Evolutionary conservation across 2,113 vertebrate genomes (phyloP).

Genomic region (Oxygymnocypris stewartii): DNA sequence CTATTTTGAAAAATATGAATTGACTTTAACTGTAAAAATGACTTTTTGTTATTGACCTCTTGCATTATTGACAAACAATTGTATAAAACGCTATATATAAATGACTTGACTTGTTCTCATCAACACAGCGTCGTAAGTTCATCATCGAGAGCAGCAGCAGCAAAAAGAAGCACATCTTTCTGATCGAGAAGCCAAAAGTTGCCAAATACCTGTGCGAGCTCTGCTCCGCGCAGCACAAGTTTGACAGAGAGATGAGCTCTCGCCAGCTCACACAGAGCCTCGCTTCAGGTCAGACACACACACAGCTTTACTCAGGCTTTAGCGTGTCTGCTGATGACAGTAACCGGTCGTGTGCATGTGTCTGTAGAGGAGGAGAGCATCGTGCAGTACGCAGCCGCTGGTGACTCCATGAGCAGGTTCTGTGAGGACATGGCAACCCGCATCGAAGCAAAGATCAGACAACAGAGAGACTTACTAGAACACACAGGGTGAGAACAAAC

Average conservation of each 20-base stretch:
- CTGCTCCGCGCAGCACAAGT: slow-evolving; percentile 87
- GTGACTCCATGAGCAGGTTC: slow-evolving; percentile 73
- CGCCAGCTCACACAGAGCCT: slow-evolving; percentile 71
- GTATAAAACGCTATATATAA: no score
- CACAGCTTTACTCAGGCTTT: background rate
- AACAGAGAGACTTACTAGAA: slow-evolving; percentile 55
- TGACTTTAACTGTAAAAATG: no score
- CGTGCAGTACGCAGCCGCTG: slow-evolving; percentile 63
- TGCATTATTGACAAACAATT: no score
- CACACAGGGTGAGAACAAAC: slow-evolving; percentile 17
- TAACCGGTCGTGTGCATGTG: slow-evolving; percentile 60
- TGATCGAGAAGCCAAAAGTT: slow-evolving; percentile 80
- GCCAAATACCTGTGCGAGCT: slow-evolving; percentile 85
- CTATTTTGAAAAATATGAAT: background rate
- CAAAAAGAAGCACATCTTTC: slow-evolving; percentile 82
- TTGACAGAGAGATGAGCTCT: slow-evolving; percentile 83
- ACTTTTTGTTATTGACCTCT: no score
- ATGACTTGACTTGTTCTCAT: slow-evolving; percentile 21
- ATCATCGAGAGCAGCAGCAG: slow-evolving; percentile 80
- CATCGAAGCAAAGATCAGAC: slow-evolving; percentile 66
- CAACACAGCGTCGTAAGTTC: slow-evolving; percentile 81
- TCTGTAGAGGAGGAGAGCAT: slow-evolving; percentile 59
- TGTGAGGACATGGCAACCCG: slow-evolving; percentile 74
- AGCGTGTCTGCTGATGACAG: background rate
- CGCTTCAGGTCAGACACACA: slow-evolving; percentile 70